Base-by-base conservation (phyloP, 2,113 vertebrate species). In the Macquaria australasica region DNA sequence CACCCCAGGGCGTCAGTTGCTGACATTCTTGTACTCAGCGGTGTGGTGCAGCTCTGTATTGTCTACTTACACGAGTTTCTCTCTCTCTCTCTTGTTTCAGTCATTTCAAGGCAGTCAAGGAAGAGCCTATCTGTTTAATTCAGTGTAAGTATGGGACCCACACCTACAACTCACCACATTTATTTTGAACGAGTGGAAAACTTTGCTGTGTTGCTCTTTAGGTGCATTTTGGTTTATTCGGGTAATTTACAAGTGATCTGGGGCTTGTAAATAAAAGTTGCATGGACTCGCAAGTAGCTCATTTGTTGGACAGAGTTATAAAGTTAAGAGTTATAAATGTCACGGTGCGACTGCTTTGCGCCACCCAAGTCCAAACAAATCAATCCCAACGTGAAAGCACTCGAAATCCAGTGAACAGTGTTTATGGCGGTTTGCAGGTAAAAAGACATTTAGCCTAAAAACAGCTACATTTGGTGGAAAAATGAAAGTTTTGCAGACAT, bases 61-160 rank as follows among this genome's bases (percentile, higher is more conserved):
- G 62, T 72, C 45, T 51, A 84, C 83, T 91, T 8, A 88, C 79
- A 34, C 77, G 4, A 23, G 18, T 53, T 63, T 31, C 34, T 66
- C 28, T 79, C 34, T 69, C 3, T 70, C 50, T 77, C n/a, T 83
- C 15, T 93, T 64, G 51, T 93, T 96, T 59, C 95, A 99, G 98
- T 99, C 98, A 90, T 99, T 99, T 95, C 98, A 99, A 95, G 98
- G 98, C 85, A 99, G 98, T 90, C 98, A 99, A 95, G 98, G 98
- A 85, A 95, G 98, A 95, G 98, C 98, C 94, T 99, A 99, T 94
- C 97, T 99, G 96, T 99, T 99, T 92, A 99, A 99, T 85, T 98
- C 98, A 50, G 98, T 99, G 98, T 99, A 93, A 99, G 98, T 99
- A 96, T 77, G 1, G 20, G 23, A 28, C 50, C 12, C 62, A 25